Percentiles rank a stretch among this genome's conserved stretches.
These are phyloP conservation scores for Halocaridina rubra DNA, from an alignment of 2,888 invertebrate species.

Conservation along the genomic window DNA sequence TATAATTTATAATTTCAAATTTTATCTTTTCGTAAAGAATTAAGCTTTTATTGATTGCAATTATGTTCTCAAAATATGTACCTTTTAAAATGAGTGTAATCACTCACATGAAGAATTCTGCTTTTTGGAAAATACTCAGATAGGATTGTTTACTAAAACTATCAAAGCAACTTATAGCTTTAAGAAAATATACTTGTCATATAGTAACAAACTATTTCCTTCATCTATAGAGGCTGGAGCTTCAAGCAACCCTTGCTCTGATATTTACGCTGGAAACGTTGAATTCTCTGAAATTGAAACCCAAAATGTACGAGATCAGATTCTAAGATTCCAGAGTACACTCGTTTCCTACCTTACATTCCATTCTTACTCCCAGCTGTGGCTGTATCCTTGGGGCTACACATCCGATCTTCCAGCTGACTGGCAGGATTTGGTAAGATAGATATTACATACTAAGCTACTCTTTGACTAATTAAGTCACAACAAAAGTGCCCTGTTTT, in stretches of 20 bases:
- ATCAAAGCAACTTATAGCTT: not conserved
- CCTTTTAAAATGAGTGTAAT: too few species aligned
- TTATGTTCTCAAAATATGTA: too few species aligned
- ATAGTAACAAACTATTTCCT: too few species aligned
- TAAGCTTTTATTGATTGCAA: too few species aligned
- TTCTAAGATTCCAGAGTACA: constrained; percentile 69
- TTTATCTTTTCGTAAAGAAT: too few species aligned
- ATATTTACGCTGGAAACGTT: constrained; percentile 69
- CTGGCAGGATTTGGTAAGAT: constrained; percentile 61
- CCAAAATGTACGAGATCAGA: constrained; percentile 75
- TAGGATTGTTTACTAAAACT: too few species aligned
- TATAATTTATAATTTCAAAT: too few species aligned
- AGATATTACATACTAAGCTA: not conserved
- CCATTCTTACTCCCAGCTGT: constrained; percentile 62
- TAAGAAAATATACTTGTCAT: not conserved
- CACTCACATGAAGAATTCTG: too few species aligned
- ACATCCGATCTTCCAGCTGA: constrained; percentile 56
- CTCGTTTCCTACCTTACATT: constrained; percentile 49
- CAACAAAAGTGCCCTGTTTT: not conserved
- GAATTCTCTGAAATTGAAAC: constrained; percentile 80
- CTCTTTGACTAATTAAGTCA: not conserved
- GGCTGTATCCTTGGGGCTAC: constrained; percentile 64
- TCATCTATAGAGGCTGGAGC: constrained; percentile 69
- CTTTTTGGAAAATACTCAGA: too few species aligned
- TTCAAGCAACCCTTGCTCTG: constrained; percentile 68